Evolutionary conservation across 2,113 vertebrate genomes (phyloP).

Genomic region (Boulengeromyrus knoepffleri): DNA sequence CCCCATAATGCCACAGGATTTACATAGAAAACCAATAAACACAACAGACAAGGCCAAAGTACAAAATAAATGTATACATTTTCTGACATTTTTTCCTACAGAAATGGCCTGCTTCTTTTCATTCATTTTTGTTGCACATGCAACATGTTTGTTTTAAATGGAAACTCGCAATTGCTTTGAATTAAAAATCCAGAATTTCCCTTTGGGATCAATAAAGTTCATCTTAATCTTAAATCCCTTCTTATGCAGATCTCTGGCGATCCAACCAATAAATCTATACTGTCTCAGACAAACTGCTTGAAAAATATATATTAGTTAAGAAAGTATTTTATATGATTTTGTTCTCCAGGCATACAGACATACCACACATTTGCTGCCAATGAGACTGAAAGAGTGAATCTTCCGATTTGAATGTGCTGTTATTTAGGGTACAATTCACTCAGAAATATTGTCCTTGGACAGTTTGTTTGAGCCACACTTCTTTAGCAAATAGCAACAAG

Average conservation of each 20-base stretch:
- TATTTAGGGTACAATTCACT: neutral
- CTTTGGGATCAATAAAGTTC: neutral
- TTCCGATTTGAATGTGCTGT: neutral
- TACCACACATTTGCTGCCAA: neutral
- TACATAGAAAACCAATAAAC: neutral
- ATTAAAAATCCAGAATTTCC: neutral
- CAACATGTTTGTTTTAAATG: neutral
- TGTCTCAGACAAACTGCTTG: neutral
- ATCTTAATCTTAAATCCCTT: neutral
- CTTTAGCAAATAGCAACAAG: slow-evolving; percentile 1
- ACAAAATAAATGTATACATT: neutral
- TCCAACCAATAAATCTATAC: neutral
- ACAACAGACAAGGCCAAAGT: neutral
- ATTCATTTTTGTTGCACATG: neutral
- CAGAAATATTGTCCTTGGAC: neutral
- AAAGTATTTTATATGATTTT: neutral
- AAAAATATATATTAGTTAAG: neutral
- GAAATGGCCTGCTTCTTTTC: neutral
- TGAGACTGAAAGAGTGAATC: neutral
- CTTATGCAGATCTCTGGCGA: neutral
- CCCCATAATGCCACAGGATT: neutral
- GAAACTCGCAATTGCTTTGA: neutral
- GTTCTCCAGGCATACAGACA: neutral
- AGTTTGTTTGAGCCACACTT: neutral
- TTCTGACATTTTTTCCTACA: neutral